phyloP scores from a whole-genome alignment of 92 coral and sea anemone species.

The Porites cylindrica region DNA sequence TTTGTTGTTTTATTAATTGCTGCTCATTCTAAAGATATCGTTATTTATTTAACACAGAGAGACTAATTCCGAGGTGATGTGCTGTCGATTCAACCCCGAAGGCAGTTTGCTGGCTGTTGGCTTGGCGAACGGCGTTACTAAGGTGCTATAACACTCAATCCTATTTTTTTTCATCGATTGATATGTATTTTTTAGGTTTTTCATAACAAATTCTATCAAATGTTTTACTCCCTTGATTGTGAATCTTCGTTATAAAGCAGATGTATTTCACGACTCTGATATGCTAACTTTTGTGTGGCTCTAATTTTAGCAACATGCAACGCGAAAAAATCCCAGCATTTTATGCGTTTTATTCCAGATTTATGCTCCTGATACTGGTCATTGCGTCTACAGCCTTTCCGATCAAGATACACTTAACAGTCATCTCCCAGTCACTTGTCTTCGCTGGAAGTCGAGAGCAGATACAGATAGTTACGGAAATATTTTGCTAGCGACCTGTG shows the following conservation, averaged over 20 bases:
- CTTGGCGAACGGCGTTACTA: slow-evolving; percentile 86
- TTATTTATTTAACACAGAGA: slow-evolving; percentile 67
- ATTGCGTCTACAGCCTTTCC: slow-evolving; percentile 88
- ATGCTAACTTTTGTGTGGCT: neutral
- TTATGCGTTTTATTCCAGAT: slow-evolving; percentile 50
- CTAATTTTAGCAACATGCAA: neutral
- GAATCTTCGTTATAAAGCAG: neutral
- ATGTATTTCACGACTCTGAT: neutral
- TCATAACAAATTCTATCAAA: neutral
- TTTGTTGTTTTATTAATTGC: neutral
- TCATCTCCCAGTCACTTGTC: slow-evolving; percentile 95
- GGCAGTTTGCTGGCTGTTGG: slow-evolving; percentile 95
- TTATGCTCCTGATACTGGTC: slow-evolving; percentile 83
- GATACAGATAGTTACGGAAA: slow-evolving; percentile 82
- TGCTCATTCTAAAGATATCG: neutral
- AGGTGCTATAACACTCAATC: slow-evolving; percentile 61
- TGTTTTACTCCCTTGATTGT: neutral
- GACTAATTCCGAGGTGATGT: slow-evolving; percentile 94
- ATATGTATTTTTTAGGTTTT: neutral
- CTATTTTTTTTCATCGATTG: neutral
- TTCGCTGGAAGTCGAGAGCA: slow-evolving; percentile 85
- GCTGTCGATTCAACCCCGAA: slow-evolving; percentile 94
- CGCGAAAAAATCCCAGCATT: neutral
- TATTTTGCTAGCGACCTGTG: slow-evolving; percentile 77
- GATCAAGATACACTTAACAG: slow-evolving; percentile 88